Percentiles rank a stretch among this genome's conserved stretches.
phyloP scores from a whole-genome alignment of 1,140 invertebrate species.

The Melitaea cinxia region DNA sequence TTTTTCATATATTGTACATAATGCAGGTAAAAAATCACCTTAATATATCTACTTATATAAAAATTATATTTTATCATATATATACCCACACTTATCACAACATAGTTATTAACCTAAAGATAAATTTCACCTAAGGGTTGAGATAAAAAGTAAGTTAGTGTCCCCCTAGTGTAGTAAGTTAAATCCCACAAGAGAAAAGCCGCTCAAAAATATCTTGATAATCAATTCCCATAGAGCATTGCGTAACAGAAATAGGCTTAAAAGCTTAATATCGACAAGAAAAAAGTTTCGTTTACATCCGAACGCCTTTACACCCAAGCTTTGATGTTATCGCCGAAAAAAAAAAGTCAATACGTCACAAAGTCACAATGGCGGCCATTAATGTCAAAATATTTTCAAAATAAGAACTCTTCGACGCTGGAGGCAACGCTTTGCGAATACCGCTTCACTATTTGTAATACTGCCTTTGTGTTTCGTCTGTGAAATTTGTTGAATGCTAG shows the following conservation, averaged over 20 bases:
- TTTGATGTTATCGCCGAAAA: slow-evolving; percentile 34
- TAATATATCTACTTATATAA: too few relatives aligned
- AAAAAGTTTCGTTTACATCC: slow-evolving; percentile 34
- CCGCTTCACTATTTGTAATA: slow-evolving; percentile 37
- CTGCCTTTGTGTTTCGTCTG: not conserved
- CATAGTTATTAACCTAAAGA: not conserved
- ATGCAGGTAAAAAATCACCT: too few relatives aligned
- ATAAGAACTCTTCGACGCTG: slow-evolving; percentile 55
- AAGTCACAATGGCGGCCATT: slow-evolving; percentile 57
- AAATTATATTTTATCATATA: too few relatives aligned
- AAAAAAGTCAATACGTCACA: slow-evolving; percentile 51
- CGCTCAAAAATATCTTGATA: not conserved
- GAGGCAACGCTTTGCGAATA: slow-evolving; percentile 53
- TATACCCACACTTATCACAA: too few relatives aligned
- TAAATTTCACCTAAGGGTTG: too few relatives aligned
- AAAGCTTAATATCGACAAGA: slow-evolving; percentile 19
- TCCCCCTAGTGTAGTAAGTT: not conserved
- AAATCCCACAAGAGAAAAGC: not conserved
- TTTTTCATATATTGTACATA: too few relatives aligned
- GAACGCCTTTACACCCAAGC: slow-evolving; percentile 38
- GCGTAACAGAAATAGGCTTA: slow-evolving; percentile 18
- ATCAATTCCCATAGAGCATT: not conserved
- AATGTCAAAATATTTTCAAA: slow-evolving; percentile 74
- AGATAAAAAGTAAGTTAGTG: not conserved
- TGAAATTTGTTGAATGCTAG: not conserved